Conservation (phyloP, 2,888 invertebrate genomes). For the Heliconius aoede region DNA sequence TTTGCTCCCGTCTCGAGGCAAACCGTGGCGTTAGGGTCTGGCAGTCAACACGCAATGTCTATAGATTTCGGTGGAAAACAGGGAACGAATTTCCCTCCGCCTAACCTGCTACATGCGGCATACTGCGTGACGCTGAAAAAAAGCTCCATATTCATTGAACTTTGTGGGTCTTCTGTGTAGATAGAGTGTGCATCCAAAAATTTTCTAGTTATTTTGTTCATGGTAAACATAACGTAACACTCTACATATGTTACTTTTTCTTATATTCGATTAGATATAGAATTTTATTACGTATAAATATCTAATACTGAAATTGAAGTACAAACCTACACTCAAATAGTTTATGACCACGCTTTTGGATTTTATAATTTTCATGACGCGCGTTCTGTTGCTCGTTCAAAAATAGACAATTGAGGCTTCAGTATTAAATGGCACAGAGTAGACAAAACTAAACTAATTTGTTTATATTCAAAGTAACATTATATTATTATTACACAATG, state of each 20-base stretch:
- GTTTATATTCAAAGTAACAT: background rate
- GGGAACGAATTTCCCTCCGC: too few species aligned
- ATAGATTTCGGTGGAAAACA: too few species aligned
- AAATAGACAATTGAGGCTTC: background rate
- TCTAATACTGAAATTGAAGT: background rate
- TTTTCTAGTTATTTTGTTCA: background rate
- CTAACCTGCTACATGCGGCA: too few species aligned
- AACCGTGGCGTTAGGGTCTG: too few species aligned
- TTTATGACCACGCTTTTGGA: background rate
- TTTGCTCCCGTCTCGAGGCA: too few species aligned
- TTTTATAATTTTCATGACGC: conserved; percentile 1
- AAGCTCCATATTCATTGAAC: too few species aligned
- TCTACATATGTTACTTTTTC: too few species aligned
- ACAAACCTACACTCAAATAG: background rate
- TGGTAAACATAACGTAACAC: background rate
- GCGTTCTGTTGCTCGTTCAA: background rate
- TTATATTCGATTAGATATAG: background rate
- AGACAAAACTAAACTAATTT: background rate
- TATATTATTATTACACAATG: background rate
- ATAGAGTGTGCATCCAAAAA: background rate
- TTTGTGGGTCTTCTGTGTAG: background rate
- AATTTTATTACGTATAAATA: background rate
- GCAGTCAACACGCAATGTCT: too few species aligned
- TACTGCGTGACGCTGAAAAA: too few species aligned
- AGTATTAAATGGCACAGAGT: background rate